These are phyloP conservation scores for Cossypha niveicapilla DNA, from an alignment of 2,797 vertebrate genomes.

Conservation along the genomic window DNA sequence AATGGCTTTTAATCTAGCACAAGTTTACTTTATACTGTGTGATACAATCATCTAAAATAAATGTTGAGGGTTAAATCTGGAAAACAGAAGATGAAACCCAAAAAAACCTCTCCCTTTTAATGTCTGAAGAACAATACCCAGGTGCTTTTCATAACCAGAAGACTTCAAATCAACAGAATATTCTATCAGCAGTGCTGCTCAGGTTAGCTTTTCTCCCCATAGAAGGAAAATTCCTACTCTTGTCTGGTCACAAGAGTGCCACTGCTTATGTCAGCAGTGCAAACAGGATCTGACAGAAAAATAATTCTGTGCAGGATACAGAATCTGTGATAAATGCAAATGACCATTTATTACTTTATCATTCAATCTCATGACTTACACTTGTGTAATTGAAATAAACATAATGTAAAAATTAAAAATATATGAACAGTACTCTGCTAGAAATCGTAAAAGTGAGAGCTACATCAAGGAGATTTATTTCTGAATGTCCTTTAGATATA, in stretches of 20 bases:
- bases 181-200: neutral
- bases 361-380: neutral
- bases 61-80: neutral
- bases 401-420: neutral
- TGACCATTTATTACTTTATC: neutral
- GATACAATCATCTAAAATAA: slow-evolving; percentile 18
- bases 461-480: neutral
- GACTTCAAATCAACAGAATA: neutral
- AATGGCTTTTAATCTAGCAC: slow-evolving; percentile 50
- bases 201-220: neutral
- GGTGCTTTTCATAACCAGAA: neutral
- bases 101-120: neutral
- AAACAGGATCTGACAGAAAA: neutral
- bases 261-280: neutral
- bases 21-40: slow-evolving; percentile 5
- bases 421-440: neutral
- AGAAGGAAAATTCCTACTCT: neutral
- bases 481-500: neutral
- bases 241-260: neutral
- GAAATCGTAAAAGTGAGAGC: neutral
- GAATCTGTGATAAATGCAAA: neutral
- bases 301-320: neutral
- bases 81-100: neutral
- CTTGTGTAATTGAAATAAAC: neutral
- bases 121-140: neutral